Evolutionary conservation across 2,888 invertebrate genomes (phyloP), one percentile per base, ranked within the genome.

Genomic region (Buathra laborator): DNA sequence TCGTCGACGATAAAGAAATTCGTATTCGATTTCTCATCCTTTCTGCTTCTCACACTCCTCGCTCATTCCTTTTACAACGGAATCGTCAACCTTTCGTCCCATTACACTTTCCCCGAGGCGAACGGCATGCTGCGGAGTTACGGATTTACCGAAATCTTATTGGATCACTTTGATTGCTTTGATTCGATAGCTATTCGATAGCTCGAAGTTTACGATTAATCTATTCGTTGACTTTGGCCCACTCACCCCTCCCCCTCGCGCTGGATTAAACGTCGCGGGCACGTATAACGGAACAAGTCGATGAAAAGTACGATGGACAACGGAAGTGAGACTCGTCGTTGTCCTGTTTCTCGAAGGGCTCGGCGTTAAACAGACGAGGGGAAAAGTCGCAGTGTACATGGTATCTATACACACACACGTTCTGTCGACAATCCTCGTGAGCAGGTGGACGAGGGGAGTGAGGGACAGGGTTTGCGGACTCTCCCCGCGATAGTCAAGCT

Each of bases 91-190:
- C 75, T 76, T 51, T 66, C 66, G 24, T 32, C 66, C 51, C 24
- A 66, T 66, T 66, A 76, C 32, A 19, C 51, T 16, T 4, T 10
- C 14, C 14, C n/a, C 43, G 37, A 48, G 32, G 53, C 9, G 32
- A 51, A 53, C 75, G 56, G 56, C 19, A 66, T 24, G 51, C 19
- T 19, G 0, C 16, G 64, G 14, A 66, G 51, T 43, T 19, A 43
- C 24, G 66, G 51, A 59, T 24, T 37, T 53, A 29, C 14, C 48
- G 43, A 66, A 12, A 59, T 59, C 64, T 64, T 32, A 75, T 74
- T 59, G 74, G 48, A 81, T 64, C 51, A 64, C 70, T 81, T 71
- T 76, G 70, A 70, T 51, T 71, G 81, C 68, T 70, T 67, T 70
- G n/a, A 75, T 64, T 76, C 76, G 76, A 81, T 64, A 48, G 68